phyloP scores from a whole-genome alignment of 2,113 vertebrate species.

The Lanius collurio region DNA sequence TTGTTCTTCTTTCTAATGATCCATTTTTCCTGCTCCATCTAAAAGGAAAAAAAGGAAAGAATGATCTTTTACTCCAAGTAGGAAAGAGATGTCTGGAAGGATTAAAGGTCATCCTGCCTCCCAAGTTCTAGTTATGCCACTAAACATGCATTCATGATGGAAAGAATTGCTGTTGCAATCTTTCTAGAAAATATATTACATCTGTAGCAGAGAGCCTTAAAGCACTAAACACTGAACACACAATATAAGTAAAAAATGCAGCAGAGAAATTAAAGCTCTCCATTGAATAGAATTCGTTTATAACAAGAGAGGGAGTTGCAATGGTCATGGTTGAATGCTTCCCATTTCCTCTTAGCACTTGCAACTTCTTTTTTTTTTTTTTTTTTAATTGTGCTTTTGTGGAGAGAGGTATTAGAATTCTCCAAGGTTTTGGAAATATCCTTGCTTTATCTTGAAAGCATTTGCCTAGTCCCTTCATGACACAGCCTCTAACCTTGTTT shows the following conservation, averaged over 20 bases:
- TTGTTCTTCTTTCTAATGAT: neutral
- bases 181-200: neutral
- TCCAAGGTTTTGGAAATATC: constrained; percentile 52
- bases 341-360: constrained; percentile 48
- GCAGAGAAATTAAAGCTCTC: neutral
- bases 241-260: neutral
- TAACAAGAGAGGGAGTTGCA: constrained; percentile 25
- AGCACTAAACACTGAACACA: neutral
- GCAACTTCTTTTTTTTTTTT: neutral
- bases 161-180: neutral
- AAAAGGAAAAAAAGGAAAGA: neutral
- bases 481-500: constrained; percentile 44
- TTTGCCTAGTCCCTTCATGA: constrained; percentile 45
- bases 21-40: neutral
- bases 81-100: neutral
- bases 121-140: neutral
- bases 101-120: neutral
- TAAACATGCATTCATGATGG: neutral
- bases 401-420: constrained; percentile 33
- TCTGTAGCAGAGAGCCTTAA: neutral
- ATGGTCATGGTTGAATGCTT: constrained; percentile 67
- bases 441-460: constrained; percentile 57
- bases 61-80: neutral
- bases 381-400: constrained; percentile 31
- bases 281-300: constrained; percentile 14